phyloP scores from a whole-genome alignment of 2,797 vertebrate genomes.

The Sylvilagus floridanus region DNA sequence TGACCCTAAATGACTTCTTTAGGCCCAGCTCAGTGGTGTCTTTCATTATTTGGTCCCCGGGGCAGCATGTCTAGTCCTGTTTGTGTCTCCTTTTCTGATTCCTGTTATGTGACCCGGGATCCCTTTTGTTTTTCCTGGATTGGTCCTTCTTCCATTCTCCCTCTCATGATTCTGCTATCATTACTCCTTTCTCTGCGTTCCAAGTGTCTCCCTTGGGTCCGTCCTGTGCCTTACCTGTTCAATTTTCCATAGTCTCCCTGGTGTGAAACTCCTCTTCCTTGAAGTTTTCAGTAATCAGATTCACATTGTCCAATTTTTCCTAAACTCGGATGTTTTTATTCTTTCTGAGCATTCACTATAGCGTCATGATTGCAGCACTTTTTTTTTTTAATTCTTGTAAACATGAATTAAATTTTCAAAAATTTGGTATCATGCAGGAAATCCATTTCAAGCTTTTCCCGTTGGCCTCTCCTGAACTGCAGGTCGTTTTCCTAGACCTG shows the following conservation, averaged over 20 bases:
- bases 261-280: not conserved
- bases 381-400: not conserved
- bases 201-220: not conserved
- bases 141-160: not conserved
- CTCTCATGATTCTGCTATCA: not conserved
- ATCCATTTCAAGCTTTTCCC: not conserved
- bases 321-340: not conserved
- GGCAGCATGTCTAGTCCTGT: not conserved
- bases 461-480: not conserved
- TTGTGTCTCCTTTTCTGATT: not conserved
- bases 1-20: not conserved
- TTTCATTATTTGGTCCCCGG: not conserved
- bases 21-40: not conserved
- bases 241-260: rapidly evolving
- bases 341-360: not conserved
- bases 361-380: not conserved
- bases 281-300: not conserved
- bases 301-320: conserved; percentile 10
- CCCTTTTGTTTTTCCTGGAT: not conserved
- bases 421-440: not conserved
- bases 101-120: not conserved
- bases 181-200: not conserved
- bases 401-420: conserved; percentile 4
- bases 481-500: not conserved
- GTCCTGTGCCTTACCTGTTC: not conserved